These are phyloP conservation scores for Butastur rufipennis DNA, from an alignment of 2,113 vertebrate genomes.

Conservation along the genomic window DNA sequence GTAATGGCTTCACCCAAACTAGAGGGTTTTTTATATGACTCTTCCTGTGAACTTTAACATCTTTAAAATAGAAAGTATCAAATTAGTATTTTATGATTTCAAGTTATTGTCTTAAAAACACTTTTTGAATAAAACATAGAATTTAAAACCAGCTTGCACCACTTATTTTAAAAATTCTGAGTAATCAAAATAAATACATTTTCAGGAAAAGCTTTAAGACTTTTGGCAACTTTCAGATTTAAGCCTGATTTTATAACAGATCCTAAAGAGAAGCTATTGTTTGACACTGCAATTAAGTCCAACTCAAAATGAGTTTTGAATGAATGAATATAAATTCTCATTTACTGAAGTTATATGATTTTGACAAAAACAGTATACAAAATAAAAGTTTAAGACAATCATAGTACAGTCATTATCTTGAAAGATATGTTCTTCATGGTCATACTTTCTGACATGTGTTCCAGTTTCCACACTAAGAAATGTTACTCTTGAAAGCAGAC, in stretches of 20 bases:
- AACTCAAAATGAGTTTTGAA: neutral
- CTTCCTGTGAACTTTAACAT: neutral
- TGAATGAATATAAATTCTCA: neutral
- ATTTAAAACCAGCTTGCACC: neutral
- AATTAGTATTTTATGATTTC: neutral
- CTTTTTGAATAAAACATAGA: neutral
- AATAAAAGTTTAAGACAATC: neutral
- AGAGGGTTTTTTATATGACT: neutral
- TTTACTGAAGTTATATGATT: neutral
- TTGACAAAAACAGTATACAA: neutral
- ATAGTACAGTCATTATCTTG: neutral
- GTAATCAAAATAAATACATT: neutral
- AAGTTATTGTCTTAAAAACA: neutral
- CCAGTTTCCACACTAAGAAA: neutral
- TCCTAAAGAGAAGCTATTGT: neutral
- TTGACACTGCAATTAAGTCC: neutral
- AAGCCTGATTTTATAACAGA: neutral
- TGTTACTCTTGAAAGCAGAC: neutral
- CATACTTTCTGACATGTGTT: neutral
- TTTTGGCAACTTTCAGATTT: neutral
- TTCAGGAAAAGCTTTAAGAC: neutral
- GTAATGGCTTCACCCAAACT: neutral
- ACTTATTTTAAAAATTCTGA: neutral
- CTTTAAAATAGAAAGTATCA: neutral
- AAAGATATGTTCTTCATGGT: neutral